A percentile compares a stretch with the other conserved stretches of the same genome.
phyloP scores from a whole-genome alignment of 53 echinoderm and acorn worm species.

The Arbacia lixula region DNA sequence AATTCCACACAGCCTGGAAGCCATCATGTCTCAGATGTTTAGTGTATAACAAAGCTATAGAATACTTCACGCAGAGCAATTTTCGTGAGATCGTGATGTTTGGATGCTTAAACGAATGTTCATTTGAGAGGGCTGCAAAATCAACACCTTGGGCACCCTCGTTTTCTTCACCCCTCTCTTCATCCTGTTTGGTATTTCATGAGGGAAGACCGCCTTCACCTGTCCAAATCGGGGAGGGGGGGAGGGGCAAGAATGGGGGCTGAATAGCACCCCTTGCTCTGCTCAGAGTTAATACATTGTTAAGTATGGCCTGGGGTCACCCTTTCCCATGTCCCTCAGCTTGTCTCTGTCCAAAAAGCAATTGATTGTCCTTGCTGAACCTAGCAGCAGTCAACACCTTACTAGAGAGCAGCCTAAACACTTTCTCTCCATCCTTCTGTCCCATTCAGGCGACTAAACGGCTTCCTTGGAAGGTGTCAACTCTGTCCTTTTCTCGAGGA shows the following conservation, averaged over 20 bases:
- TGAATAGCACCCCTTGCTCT: constrained; percentile 5
- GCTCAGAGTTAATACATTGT: neutral
- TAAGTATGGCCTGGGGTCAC: constrained; percentile 4
- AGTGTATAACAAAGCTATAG: too few species aligned
- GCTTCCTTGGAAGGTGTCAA: too few species aligned
- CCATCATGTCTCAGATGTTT: too few species aligned
- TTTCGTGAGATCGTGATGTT: too few species aligned
- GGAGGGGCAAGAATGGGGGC: neutral
- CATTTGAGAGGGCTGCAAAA: too few species aligned
- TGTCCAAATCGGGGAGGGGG: constrained; percentile 1
- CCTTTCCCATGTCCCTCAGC: neutral
- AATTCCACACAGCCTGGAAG: too few species aligned
- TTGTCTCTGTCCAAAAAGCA: constrained; percentile 8
- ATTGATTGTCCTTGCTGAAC: constrained; percentile 19
- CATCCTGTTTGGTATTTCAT: neutral
- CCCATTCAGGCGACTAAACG: too few species aligned
- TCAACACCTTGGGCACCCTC: too few species aligned
- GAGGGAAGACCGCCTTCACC: neutral
- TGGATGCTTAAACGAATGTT: too few species aligned
- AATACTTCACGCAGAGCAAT: too few species aligned
- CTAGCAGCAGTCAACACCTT: constrained; percentile 12
- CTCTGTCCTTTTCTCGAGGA: too few species aligned
- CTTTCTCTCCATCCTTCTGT: too few species aligned
- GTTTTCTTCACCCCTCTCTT: neutral
- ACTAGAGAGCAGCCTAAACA: neutral